Evolutionary conservation across 2,797 vertebrate genomes (phyloP).

Genomic region (Phoeniculus purpureus): DNA sequence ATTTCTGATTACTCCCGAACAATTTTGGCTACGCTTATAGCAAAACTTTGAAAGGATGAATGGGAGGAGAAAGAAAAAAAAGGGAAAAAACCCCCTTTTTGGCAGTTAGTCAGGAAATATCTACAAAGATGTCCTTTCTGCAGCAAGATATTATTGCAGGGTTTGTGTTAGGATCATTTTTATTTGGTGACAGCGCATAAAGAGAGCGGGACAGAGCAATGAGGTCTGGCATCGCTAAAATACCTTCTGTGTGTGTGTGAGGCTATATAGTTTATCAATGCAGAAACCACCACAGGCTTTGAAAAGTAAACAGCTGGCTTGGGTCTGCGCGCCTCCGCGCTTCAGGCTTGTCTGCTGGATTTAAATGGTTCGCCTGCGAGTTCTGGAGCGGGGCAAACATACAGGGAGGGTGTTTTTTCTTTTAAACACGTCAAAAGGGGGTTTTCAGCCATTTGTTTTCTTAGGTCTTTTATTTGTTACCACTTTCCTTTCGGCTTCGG

Average conservation of each 20-base stretch:
- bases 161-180: slow-evolving; percentile 55
- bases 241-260: slow-evolving; percentile 60
- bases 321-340: not conserved
- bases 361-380: slow-evolving; percentile 25
- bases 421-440: slow-evolving; percentile 24
- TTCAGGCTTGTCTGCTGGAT: slow-evolving; percentile 26
- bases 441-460: slow-evolving; percentile 42
- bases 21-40: slow-evolving; percentile 60
- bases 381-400: not conserved
- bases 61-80: slow-evolving; percentile 8
- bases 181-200: slow-evolving; percentile 55
- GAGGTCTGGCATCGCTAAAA: slow-evolving; percentile 59
- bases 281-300: slow-evolving; percentile 63
- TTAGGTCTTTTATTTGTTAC: slow-evolving; percentile 33
- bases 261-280: slow-evolving; percentile 68
- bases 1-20: slow-evolving; percentile 50
- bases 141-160: slow-evolving; percentile 51
- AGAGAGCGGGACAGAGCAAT: slow-evolving; percentile 32
- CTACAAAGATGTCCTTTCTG: slow-evolving; percentile 61
- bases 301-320: slow-evolving; percentile 70
- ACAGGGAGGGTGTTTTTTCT: not conserved
- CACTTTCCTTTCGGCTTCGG: not conserved
- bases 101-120: slow-evolving; percentile 60
- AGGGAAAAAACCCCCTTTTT: not conserved
- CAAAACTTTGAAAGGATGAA: slow-evolving; percentile 63